Evolutionary conservation across 64 coral and sea anemone species (phyloP).

Genomic region (Porites lutea): DNA sequence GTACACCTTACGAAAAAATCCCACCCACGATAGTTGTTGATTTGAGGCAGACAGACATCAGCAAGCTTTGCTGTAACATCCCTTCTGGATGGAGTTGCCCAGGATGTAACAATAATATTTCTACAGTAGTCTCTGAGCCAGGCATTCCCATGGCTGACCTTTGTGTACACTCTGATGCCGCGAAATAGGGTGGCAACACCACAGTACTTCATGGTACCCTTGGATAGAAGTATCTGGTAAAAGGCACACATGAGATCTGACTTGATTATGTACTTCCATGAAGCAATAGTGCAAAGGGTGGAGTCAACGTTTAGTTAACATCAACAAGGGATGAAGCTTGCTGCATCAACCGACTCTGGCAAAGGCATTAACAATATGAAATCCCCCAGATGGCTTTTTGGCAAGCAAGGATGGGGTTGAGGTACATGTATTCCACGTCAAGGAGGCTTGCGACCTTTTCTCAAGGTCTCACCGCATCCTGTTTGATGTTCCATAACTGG

Average conservation of each 20-base stretch:
- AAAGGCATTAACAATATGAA: conserved; percentile 62
- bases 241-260: conserved; percentile 1
- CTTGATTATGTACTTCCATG: too few relatives aligned
- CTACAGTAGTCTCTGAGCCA: not conserved
- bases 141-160: conserved; percentile 42
- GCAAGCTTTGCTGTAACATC: not conserved
- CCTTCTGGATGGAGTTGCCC: not conserved
- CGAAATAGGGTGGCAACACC: conserved; percentile 18
- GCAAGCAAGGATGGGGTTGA: conserved; percentile 67
- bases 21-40: conserved; percentile 7
- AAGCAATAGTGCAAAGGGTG: too few relatives aligned
- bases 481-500: too few relatives aligned
- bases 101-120: not conserved
- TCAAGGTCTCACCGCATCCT: too few relatives aligned
- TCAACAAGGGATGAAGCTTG: conserved; percentile 64
- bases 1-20: not conserved
- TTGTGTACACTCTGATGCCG: not conserved
- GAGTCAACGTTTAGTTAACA: conserved; percentile 46
- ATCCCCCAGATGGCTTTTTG: conserved; percentile 45
- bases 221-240: conserved; percentile 22
- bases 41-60: not conserved
- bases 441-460: too few relatives aligned
- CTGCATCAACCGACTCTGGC: conserved; percentile 31
- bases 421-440: conserved; percentile 34
- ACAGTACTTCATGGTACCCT: conserved; percentile 21